Evolutionary conservation across 2,888 invertebrate species (phyloP).

Genomic region (Acanthosepion lycidas): DNA sequence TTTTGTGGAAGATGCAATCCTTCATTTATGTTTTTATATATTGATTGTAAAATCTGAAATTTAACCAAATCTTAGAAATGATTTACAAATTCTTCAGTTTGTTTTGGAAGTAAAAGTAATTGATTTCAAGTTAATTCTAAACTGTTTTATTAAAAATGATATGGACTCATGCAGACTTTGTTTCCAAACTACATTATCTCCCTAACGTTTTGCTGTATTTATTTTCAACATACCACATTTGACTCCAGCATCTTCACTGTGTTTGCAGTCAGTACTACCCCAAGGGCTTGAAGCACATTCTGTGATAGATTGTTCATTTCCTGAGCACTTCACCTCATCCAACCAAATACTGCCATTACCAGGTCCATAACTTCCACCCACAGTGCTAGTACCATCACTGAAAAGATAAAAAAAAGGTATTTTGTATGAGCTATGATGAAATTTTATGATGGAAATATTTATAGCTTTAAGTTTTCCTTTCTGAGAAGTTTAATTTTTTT

Average conservation of each 20-base stretch:
- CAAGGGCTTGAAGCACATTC: constrained; percentile 60
- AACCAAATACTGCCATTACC: constrained; percentile 60
- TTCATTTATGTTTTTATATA: too few species aligned
- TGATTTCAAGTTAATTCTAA: too few species aligned
- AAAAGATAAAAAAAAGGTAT: neutral
- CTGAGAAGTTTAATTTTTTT: neutral
- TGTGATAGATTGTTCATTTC: constrained; percentile 59
- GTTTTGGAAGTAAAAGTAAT: too few species aligned
- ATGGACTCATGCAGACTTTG: too few species aligned
- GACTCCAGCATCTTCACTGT: constrained; percentile 62
- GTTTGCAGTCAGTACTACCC: constrained; percentile 59
- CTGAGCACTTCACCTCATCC: constrained; percentile 63
- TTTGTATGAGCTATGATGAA: neutral
- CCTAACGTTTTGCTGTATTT: neutral
- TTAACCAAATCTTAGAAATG: too few species aligned
- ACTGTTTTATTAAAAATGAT: too few species aligned
- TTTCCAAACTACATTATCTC: too few species aligned
- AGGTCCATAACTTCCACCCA: constrained; percentile 56
- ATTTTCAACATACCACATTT: constrained; percentile 14
- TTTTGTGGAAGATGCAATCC: too few species aligned
- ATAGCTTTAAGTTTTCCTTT: too few species aligned
- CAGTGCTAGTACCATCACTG: constrained; percentile 51
- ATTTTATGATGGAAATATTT: neutral
- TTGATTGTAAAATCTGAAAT: too few species aligned
- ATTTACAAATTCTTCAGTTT: too few species aligned